These are phyloP conservation scores for Lerema accius DNA, from an alignment of 1,140 invertebrate species.

Conservation along the genomic window DNA sequence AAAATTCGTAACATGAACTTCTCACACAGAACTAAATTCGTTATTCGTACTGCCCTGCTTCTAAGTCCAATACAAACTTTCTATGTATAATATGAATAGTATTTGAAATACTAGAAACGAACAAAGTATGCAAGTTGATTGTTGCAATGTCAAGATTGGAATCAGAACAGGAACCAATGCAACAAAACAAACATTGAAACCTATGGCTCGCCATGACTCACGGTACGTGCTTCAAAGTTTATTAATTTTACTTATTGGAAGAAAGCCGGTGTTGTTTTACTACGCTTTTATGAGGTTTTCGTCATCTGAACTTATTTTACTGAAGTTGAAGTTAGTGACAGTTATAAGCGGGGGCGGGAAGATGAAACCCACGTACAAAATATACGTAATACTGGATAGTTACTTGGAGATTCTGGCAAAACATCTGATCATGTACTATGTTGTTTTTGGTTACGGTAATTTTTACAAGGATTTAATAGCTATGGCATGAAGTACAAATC, in stretches of 20 bases:
- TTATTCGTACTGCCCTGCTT: no score
- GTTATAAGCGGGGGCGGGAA: slow-evolving; percentile 5
- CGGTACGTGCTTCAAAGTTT: slow-evolving; percentile 16
- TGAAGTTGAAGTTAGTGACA: background rate
- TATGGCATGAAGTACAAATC: no score
- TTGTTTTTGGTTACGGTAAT: no score
- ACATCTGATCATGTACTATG: no score
- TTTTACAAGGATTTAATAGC: no score
- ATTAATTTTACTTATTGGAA: slow-evolving; percentile 21
- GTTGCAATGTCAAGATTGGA: slow-evolving; percentile 23
- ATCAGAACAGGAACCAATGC: slow-evolving; percentile 16
- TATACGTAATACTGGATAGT: no score
- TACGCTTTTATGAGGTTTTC: slow-evolving; percentile 24
- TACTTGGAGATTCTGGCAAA: no score
- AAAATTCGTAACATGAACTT: no score
- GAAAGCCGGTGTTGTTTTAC: slow-evolving; percentile 12
- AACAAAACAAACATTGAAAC: slow-evolving; percentile 19
- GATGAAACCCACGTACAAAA: no score
- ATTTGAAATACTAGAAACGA: background rate
- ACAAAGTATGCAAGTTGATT: slow-evolving; percentile 9
- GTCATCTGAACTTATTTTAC: slow-evolving; percentile 14
- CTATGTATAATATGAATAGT: no score
- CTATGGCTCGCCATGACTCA: background rate
- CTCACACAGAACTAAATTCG: no score
- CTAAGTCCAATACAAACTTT: no score